Conservation (phyloP, 2,797 vertebrate species). For the Poecilia gillii region DNA sequence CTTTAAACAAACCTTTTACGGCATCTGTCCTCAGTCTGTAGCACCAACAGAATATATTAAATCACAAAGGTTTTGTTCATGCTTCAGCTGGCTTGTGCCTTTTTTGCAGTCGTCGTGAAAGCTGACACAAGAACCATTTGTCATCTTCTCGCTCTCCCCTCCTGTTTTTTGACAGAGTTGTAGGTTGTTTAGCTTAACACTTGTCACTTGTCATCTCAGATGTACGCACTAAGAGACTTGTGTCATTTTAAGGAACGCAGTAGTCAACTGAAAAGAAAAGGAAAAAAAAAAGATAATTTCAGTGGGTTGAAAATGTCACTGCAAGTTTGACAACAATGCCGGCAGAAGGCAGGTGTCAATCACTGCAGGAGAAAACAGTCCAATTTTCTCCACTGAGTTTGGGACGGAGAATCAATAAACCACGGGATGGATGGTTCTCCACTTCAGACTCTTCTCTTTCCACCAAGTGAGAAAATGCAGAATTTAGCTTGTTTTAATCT, state of each 20-base stretch:
- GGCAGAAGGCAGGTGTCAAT: conserved; percentile 55
- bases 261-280: conserved; percentile 1
- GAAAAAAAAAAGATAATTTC: conserved; percentile 22
- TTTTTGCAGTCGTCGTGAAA: conserved; percentile 40
- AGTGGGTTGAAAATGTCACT: conserved; percentile 43
- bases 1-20: neutral
- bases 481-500: conserved; percentile 24
- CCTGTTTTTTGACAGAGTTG: conserved; percentile 50
- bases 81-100: conserved; percentile 35
- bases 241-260: conserved; percentile 31
- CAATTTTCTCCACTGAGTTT: conserved; percentile 52
- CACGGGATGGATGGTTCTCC: conserved; percentile 38
- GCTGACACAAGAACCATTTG: conserved; percentile 54
- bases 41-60: conserved; percentile 2
- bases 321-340: conserved; percentile 43
- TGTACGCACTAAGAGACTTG: conserved; percentile 16
- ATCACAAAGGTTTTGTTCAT: conserved; percentile 38
- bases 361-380: conserved; percentile 55
- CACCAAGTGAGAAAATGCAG: conserved; percentile 15
- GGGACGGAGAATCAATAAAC: conserved; percentile 59
- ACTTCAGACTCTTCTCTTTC: conserved; percentile 22
- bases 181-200: conserved; percentile 52
- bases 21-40: neutral
- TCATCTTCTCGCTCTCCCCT: conserved; percentile 40
- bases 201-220: conserved; percentile 58